These are phyloP conservation scores for Cheilosia scutellata DNA, from an alignment of 2,888 invertebrate species.

Conservation along the genomic window DNA sequence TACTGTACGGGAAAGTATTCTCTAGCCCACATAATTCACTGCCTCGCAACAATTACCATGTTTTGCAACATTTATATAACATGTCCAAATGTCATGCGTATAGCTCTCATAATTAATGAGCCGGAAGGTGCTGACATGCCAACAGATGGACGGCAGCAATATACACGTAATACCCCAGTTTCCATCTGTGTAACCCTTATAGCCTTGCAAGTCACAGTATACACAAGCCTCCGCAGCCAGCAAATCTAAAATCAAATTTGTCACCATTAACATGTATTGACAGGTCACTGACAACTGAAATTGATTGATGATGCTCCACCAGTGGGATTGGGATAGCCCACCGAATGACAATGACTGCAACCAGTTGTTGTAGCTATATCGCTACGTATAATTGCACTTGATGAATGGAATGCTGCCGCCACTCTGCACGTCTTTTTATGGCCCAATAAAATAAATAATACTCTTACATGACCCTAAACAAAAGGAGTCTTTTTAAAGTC, in stretches of 20 bases:
- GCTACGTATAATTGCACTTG: slow-evolving; percentile 25
- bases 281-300: slow-evolving; percentile 61
- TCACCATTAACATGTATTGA: slow-evolving; percentile 63
- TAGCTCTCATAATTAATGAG: no score
- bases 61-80: no score
- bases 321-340: slow-evolving; percentile 7
- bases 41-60: no score
- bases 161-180: neutral
- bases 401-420: slow-evolving; percentile 31
- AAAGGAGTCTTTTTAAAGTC: neutral
- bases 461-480: slow-evolving; percentile 13
- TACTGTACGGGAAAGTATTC: no score
- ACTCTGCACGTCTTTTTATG: slow-evolving; percentile 33
- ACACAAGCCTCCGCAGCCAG: neutral
- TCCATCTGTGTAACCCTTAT: neutral
- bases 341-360: slow-evolving; percentile 13
- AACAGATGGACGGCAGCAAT: no score
- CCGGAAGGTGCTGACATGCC: no score
- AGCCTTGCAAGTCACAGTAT: neutral
- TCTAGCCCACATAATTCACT: no score
- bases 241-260: slow-evolving; percentile 42
- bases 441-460: neutral
- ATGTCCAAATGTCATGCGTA: no score
- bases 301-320: slow-evolving; percentile 61
- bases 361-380: slow-evolving; percentile 1